Base-by-base conservation (phyloP, 1,140 invertebrate species). In the Ridgeia piscesae region DNA sequence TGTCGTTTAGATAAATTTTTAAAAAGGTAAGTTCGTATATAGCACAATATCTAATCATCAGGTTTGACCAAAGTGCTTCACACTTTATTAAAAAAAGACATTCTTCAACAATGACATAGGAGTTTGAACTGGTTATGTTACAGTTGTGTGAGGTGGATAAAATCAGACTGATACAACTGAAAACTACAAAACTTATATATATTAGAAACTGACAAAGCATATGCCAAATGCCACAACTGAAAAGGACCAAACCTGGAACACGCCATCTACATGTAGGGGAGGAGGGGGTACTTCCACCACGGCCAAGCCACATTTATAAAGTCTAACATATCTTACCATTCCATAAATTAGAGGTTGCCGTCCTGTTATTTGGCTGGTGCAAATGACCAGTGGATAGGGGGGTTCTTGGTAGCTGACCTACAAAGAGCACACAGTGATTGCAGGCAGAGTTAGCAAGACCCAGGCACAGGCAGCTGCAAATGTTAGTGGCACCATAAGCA, bases 291-390 rank as follows among this genome's bases (percentile, higher is more conserved):
- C 27, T 21, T 50, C 48, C 8, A 50, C 48, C 48, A 77, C 11
- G 58, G 58, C 4, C 58, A 77, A 77, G 58, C 58, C 58, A 77
- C 58, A 77, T 77, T 77, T 4, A 77, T 77, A 21, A 77, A 77
- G 58, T 21, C 58, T 27, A 21, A 77, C 8, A 77, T 4, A 77
- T 77, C 58, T 77, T 77, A 77, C 58, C 58, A 77, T 77, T 77
- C 58, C 58, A 77, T 77, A 77, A 77, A 77, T 77, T 77, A 77
- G 58, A 77, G 58, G 58, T 77, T 77, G 58, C 58, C 58, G 58
- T 77, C 58, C 58, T 77, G 58, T 77, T 77, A 77, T 77, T 77
- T 77, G 58, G 58, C 58, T 77, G 58, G 58, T 77, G 58, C 58
- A 77, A 77, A 77, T 77, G 58, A 77, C 58, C 58, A 77, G 58